Evolutionary conservation across 2,888 invertebrate species (phyloP), one percentile per base, ranked within the genome.

Genomic region (Anthoptus insignis): DNA sequence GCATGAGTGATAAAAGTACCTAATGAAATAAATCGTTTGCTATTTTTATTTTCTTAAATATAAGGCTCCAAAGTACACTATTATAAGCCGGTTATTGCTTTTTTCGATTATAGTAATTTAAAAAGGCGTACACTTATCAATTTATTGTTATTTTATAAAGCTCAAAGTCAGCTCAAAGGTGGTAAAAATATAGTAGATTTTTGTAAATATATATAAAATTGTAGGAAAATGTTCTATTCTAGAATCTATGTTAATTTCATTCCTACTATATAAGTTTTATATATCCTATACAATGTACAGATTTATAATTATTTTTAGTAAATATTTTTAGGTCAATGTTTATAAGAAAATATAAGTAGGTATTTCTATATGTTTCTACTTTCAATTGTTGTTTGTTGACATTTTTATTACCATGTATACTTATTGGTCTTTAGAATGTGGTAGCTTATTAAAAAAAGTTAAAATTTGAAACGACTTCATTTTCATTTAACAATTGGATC

Each of bases 131-230:
- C 65, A 8, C 32, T 69, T 67, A 72, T 24, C 14, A 27, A 59
- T 54, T 19, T 19, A 54, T 54, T 39, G 27, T 85, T 91, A 89
- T 86, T 89, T 90, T 84, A 83, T 81, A 86, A 90, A 91, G 91
- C 91, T 91, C 91, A 92, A 93, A 92, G 86, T 83, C 80, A 91
- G 92, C 92, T 93, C 92, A 92, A 92, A 88, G 66, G 73, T 74
- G 70, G 73, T 70, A 76, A 74, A 75, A 67, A 66, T 64, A 67
- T 66, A 70, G 68, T 71, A 65, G 72, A 74, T 66, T 71, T 81
- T 82, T 89, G 88, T 89, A 88, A 81, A 89, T 89, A 88, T 79
- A 75, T 78, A 76, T 75, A 73, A 76, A 75, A 71, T 76, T 76
- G 79, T 76, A 76, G 75, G 64, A 73, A 75, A 81, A 80, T 79